A percentile compares a stretch with the other conserved stretches of the same genome.
Conservation (phyloP, 2,113 vertebrate genomes). For the Butorides virescens region DNA sequence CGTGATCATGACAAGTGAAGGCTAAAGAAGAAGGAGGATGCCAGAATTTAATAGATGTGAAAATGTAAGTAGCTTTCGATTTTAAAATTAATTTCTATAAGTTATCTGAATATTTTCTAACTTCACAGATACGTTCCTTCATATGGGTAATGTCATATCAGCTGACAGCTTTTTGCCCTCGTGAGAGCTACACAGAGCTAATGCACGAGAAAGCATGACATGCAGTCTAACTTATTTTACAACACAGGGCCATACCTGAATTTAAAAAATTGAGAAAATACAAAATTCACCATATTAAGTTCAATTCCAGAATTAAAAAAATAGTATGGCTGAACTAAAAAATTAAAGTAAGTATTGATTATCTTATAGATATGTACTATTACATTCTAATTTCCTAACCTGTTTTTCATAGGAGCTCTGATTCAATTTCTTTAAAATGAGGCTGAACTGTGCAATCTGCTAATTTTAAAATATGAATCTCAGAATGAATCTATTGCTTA, state of each 20-base stretch:
- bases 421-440: background rate
- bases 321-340: background rate
- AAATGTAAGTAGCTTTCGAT: background rate
- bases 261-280: background rate
- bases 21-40: slow-evolving; percentile 68
- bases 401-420: background rate
- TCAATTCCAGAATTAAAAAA: background rate
- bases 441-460: background rate
- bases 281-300: background rate
- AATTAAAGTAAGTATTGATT: background rate
- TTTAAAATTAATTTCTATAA: background rate
- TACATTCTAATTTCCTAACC: background rate
- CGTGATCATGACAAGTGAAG: slow-evolving; percentile 94
- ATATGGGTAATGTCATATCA: background rate
- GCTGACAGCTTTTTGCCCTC: background rate
- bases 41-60: background rate
- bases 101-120: background rate
- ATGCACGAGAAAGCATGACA: background rate
- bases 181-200: background rate
- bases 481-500: background rate
- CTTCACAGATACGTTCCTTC: background rate
- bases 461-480: background rate
- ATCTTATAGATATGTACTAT: background rate
- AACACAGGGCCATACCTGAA: background rate
- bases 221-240: background rate